Base-by-base conservation (phyloP, 2,888 invertebrate species). In the Orthonychiurus folsomi region DNA sequence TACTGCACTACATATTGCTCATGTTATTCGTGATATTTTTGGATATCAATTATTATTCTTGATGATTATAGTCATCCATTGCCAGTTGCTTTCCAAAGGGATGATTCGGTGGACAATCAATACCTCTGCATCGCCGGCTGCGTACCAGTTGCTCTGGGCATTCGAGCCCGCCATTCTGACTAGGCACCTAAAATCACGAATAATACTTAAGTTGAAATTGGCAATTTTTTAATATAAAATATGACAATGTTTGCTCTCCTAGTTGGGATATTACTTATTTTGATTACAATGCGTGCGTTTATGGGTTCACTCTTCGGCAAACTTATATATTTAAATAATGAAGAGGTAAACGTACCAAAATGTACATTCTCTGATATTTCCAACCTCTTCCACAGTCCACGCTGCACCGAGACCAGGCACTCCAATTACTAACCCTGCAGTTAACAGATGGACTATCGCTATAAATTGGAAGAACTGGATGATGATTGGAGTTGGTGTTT, bases 381-480 rank as follows among this genome's bases (percentile, higher is more conserved):
- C 69, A 68, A 0, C 79, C 79, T 5, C 74, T 69, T 0, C 79
- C 79, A 66, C 80, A 80, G 5, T 75, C 75, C 59, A 75, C 76
- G 47, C 76, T 76, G 67, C 80, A 80, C 2, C 74, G 74, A 0
- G 76, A 75, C 79, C 79, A 80, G 5, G 75, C 75, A 1, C 74
- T 72, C 79, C 79, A 79, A 15, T 76, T 75, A 50, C 75, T 75
- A 2, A 77, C 74, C 2, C 74, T 74, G 68, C 79, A 79, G 67
- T 79, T 70, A 0, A 71, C 61, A n/a, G 54, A 28, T 50, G 65
- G 68, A 21, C 60, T 63, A 50, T 66, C 66, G 21, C 56, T 63
- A 50, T 62, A 52, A 20, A 52, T 52, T 20, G 37, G 37, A 37
- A 37, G 37, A 5, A 37, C 37, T 37, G 37, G 37, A 9, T 37